Base-by-base conservation (phyloP, 2,113 vertebrate genomes). In the Pterophyllum scalare region DNA sequence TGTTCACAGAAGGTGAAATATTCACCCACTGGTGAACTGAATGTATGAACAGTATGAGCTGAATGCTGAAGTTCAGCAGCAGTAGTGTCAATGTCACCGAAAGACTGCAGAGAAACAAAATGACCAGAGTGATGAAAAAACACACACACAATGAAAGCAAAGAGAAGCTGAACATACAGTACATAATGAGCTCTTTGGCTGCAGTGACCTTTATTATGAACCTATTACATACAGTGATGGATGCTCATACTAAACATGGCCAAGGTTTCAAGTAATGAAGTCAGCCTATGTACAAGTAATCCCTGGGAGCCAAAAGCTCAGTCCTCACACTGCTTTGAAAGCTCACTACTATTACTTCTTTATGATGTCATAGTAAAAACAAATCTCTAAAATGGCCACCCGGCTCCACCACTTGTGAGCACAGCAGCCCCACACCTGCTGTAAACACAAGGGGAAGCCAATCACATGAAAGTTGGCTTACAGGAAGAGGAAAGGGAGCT, bases 251-350 rank as follows among this genome's bases (percentile, higher is more conserved):
- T 70, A 70, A 12, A 49, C 6, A 15, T 12, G 22, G 15, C 15
- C 22, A 67, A 65, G 43, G 40, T 67, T 46, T 67, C 17, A 46
- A 19, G 2, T 67, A 67, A 67, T 46, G 0, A 0, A 40, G 15
- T 49, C 14, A 46, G 43, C 2, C 4, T 46, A 2, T 46, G 38
- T 67, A 26, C 24, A 46, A 46, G 22, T 46, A 67, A 67, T 19
- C 38, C 1, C 13, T 0, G 61, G 13, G 6, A 38, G 0, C 61
- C 38, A 13, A 22, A 62, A 14, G 35, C 35, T 65, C 62, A 65
- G 62, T n/a, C n/a, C 38, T 65, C 2, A 65, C n/a, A 17, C n/a
- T 65, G 62, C 40, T 65, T 38, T 43, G 62, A 65, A 24, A 13
- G 10, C 0, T 43, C 38, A 24, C 12, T 22, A 14, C n/a, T 35